Evolutionary conservation across 1,140 invertebrate genomes (phyloP), one percentile per base, ranked within the genome.

Genomic region (Hylyphantes graminicola): DNA sequence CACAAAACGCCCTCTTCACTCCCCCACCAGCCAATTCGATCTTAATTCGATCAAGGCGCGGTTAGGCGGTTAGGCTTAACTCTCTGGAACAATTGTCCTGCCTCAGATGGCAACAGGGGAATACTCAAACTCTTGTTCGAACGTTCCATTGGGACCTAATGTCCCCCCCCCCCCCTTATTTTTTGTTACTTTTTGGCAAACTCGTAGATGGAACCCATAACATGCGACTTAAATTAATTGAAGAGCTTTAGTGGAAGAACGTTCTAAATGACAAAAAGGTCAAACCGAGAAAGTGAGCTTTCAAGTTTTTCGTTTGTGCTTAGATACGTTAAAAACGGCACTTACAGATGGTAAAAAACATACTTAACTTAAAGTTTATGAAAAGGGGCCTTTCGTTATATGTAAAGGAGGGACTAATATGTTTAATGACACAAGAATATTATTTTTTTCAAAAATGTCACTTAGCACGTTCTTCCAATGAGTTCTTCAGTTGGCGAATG

Each of bases 31-130:
- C 35, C 35, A 76, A 76, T 76, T 76, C 74, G 74, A 76, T 76
- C 74, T 76, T 76, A 76, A 76, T 76, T 76, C 59, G 74, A 76
- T 76, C 74, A 55, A 63, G 59, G 57, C 64, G 74, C 74, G 74
- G 74, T n/a, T n/a, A n/a, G n/a, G n/a, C n/a, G n/a, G n/a, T 76
- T 76, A 76, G 64, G 57, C 35, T 64, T 76, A 76, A 76, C 74
- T 76, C 74, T 35, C n/a, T 48, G 15, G 55, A 19, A 13, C 59
- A 63, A 61, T 63, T 61, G 57, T 19, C 74, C 59, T 61, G 59
- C 35, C 74, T 50, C 64, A 50, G 35, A 19, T 57, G 59, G 50
- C 48, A 7, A 5, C 2, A 21, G 59, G 74, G 59, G 35, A 76
- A 11, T 6, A 6, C 10, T 74, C 17, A 21, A 61, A 15, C 12